Conservation (phyloP, 2,888 invertebrate genomes). For the Conus canariensis region DNA sequence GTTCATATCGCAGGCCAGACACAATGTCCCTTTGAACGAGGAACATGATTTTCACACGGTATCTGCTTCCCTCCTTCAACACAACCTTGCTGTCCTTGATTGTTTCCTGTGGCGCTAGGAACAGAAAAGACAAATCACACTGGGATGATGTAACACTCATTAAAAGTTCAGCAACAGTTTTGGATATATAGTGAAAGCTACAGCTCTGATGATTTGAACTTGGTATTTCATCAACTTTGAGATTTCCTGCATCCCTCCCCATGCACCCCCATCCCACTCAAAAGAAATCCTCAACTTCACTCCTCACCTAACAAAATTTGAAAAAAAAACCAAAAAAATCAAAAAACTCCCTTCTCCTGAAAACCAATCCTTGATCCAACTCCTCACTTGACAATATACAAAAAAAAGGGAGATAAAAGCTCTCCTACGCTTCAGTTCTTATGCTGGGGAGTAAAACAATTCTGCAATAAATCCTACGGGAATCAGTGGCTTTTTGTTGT, state of each 20-base stretch:
- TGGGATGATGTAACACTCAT: neutral
- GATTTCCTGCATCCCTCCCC: neutral
- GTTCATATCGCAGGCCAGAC: slow-evolving; percentile 96
- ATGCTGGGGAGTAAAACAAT: too few relatives aligned
- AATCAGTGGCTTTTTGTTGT: too few relatives aligned
- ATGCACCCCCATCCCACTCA: neutral
- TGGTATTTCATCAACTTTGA: neutral
- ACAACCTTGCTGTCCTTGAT: slow-evolving; percentile 82
- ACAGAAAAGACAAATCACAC: neutral
- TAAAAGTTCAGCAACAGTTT: neutral
- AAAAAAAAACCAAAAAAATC: too few relatives aligned
- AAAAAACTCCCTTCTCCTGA: too few relatives aligned
- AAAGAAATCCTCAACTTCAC: neutral
- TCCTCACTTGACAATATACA: too few relatives aligned
- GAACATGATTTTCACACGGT: slow-evolving; percentile 96
- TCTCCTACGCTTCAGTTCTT: too few relatives aligned
- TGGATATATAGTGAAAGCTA: too few relatives aligned
- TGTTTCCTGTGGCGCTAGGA: slow-evolving; percentile 81
- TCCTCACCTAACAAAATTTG: too few relatives aligned
- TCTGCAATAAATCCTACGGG: too few relatives aligned
- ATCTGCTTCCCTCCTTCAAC: slow-evolving; percentile 97
- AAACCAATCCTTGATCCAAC: too few relatives aligned
- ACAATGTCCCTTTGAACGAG: slow-evolving; percentile 99
- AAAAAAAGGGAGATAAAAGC: too few relatives aligned
- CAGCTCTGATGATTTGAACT: neutral